These are phyloP conservation scores for Colistium nudipinnis DNA, from an alignment of 2,113 vertebrate genomes.

Conservation along the genomic window DNA sequence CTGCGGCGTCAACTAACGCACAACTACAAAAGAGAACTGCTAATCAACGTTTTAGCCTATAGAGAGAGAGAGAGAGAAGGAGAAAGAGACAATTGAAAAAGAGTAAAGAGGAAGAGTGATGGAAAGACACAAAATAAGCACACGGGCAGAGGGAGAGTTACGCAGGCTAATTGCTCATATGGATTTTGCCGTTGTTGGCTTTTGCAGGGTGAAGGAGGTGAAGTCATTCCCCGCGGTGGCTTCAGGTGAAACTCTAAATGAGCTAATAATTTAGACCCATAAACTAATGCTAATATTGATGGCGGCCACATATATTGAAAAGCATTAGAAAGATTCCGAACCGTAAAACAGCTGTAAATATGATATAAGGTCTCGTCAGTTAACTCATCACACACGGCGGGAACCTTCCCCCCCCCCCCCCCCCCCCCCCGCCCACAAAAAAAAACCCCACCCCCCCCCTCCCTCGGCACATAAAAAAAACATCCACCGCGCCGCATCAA, in stretches of 20 bases:
- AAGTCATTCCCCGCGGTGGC: slow-evolving; percentile 50
- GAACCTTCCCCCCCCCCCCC: slow-evolving; percentile 32
- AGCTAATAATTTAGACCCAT: slow-evolving; percentile 69
- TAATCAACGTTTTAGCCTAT: slow-evolving; percentile 42
- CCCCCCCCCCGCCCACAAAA: slow-evolving; percentile 41
- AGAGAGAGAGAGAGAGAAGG: slow-evolving; percentile 9
- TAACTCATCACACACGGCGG: slow-evolving; percentile 21
- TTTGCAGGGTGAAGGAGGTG: slow-evolving; percentile 63
- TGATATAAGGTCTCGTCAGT: slow-evolving; percentile 58
- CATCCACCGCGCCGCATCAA: slow-evolving; percentile 21
- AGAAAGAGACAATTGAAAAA: slow-evolving; percentile 10
- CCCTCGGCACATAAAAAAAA: slow-evolving; percentile 39
- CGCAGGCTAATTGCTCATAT: slow-evolving; percentile 66
- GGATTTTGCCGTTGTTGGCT: slow-evolving; percentile 75
- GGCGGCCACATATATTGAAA: slow-evolving; percentile 39
- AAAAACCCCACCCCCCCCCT: not conserved
- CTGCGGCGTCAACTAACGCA: slow-evolving; percentile 32
- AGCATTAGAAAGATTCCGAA: slow-evolving; percentile 46
- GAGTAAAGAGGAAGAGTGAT: slow-evolving; percentile 25
- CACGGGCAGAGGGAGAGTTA: slow-evolving; percentile 35
- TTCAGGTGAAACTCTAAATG: slow-evolving; percentile 66
- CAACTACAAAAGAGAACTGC: slow-evolving; percentile 22
- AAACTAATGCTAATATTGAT: slow-evolving; percentile 67
- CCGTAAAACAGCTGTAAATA: slow-evolving; percentile 66
- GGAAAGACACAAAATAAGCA: slow-evolving; percentile 36